Evolutionary conservation across 1,140 invertebrate genomes (phyloP).

Genomic region (Lerema accius): DNA sequence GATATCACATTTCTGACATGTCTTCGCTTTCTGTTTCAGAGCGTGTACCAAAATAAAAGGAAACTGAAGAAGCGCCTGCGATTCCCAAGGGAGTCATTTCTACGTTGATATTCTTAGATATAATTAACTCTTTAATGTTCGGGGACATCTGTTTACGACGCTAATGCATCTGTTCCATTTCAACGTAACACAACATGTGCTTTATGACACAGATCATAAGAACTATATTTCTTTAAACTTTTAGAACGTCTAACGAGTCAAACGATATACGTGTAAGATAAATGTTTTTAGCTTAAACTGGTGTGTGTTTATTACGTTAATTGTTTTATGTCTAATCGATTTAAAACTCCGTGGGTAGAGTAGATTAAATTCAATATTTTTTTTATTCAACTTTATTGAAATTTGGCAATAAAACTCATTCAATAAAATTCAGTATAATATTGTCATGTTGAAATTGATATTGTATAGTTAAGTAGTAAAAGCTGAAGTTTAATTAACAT

Average conservation of each 20-base stretch:
- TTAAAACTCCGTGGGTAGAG: too few relatives aligned
- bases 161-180: constrained; percentile 6
- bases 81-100: constrained; percentile 69
- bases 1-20: constrained; percentile 37
- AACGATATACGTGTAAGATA: neutral
- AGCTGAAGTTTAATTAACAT: too few relatives aligned
- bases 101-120: constrained; percentile 66
- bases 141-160: constrained; percentile 68
- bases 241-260: neutral
- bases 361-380: too few relatives aligned
- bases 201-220: constrained; percentile 7
- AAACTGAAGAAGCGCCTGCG: constrained; percentile 46
- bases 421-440: too few relatives aligned
- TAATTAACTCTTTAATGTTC: constrained; percentile 77
- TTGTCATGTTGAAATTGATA: too few relatives aligned
- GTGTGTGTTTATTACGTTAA: constrained; percentile 5
- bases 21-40: constrained; percentile 31
- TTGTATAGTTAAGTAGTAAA: too few relatives aligned
- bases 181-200: neutral
- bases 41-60: constrained; percentile 41
- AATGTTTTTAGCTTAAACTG: constrained; percentile 1
- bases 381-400: too few relatives aligned
- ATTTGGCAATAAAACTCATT: too few relatives aligned
- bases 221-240: neutral
- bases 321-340: too few relatives aligned